A percentile compares a stretch with the other conserved stretches of the same genome.
Conservation (phyloP, 2,797 vertebrate genomes). For the Premnoplex brunnescens region DNA sequence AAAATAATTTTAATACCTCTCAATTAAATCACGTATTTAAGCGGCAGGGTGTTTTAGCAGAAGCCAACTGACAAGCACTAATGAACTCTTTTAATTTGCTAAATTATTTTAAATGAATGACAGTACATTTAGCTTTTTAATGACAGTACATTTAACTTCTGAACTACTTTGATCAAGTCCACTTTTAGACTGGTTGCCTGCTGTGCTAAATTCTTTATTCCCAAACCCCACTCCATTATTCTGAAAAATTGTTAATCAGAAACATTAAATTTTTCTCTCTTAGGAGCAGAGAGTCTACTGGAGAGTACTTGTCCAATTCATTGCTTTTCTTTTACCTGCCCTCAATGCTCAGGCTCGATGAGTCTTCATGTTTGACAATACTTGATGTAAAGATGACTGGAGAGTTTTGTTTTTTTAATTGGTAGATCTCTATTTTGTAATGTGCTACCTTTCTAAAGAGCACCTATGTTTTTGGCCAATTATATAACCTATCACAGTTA, state of each 20-base stretch:
- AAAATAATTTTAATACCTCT: constrained; percentile 62
- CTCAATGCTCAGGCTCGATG: background rate
- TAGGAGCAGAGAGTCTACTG: background rate
- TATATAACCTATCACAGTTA: background rate
- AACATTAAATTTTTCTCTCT: constrained; percentile 30
- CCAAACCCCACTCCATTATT: background rate
- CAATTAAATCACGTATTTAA: constrained; percentile 61
- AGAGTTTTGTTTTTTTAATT: constrained; percentile 7
- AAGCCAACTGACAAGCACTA: constrained; percentile 33
- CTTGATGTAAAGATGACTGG: background rate
- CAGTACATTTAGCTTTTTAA: constrained; percentile 49
- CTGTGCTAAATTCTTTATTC: constrained; percentile 54
- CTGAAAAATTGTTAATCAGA: constrained; percentile 20
- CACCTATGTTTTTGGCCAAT: background rate
- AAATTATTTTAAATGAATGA: constrained; percentile 67
- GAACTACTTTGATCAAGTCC: constrained; percentile 61
- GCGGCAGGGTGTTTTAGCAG: constrained; percentile 64
- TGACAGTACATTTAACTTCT: constrained; percentile 57
- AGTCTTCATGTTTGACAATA: background rate
- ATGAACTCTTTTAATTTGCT: constrained; percentile 65
- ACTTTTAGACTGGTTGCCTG: constrained; percentile 28
- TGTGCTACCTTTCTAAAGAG: constrained; percentile 1
- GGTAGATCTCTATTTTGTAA: background rate
- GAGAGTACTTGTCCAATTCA: background rate
- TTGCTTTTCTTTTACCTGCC: background rate